Base-by-base conservation (phyloP, 2,797 vertebrate species). In the Channallabes apus region DNA sequence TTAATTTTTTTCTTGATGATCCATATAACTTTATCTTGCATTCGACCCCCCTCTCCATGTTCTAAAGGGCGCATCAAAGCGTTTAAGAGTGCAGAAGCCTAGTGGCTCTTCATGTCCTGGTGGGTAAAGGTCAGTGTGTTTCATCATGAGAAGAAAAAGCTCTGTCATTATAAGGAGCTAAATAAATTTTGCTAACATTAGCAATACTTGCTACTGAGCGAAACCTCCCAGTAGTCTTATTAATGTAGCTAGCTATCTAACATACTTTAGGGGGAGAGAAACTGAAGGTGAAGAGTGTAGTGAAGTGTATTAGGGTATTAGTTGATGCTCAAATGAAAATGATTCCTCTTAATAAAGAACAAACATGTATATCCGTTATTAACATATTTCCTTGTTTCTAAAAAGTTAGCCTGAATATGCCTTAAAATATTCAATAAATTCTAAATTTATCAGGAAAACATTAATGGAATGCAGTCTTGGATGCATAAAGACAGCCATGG, bases 81-180 rank as follows among this genome's bases (percentile, higher is more conserved):
- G 22, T 80, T 46, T 65, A 65, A 67, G n/a, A 22, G n/a, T 8
- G 27, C 35, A 27, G n/a, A 80, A 46, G 18, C 41, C 78, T 65
- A 12, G 38, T 29, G 41, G 78, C 61, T 65, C 41, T 80, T 65
- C 14, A 51, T n/a, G 17, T 64, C 61, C 78, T 80, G 6, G 61
- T 51, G 17, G 38, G 78, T 46, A 80, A 80, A 80, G 78, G 78
- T 80, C 61, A 80, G 61, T 38, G 38, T 80, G 78, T 64, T 80
- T 80, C n/a, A 80, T 80, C 78, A 80, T 11, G 24, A 51, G 78
- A 12, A 65, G 59, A 64, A 80, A 65, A 80, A 65, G 24, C 61
- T 11, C 61, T 12, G 61, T 80, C 61, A 14, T 80, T 80, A 80
- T 61, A 65, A 8, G 56, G 61, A 65, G 78, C 59, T 65, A 15